A percentile compares a stretch with the other conserved stretches of the same genome.
These are phyloP conservation scores for Lordiphosa fenestrarum DNA, from an alignment of 2,888 invertebrate species.

Conservation along the genomic window DNA sequence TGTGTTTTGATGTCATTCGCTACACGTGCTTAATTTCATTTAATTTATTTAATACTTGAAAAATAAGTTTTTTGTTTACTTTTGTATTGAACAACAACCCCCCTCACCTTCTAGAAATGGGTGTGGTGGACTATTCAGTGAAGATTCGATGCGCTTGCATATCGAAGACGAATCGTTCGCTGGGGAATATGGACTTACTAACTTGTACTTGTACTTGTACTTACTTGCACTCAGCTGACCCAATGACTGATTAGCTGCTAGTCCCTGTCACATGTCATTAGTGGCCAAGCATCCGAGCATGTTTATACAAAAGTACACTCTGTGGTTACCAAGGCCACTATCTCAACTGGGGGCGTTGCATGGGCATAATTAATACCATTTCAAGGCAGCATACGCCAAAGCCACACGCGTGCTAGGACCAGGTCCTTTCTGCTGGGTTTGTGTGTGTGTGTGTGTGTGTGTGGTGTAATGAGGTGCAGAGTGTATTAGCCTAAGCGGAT, in stretches of 20 bases:
- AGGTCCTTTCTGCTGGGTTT: constrained; percentile 4
- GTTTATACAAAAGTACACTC: constrained; percentile 3
- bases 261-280: constrained; percentile 15
- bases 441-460: constrained; percentile 16
- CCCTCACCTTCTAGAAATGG: constrained; percentile 15
- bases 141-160: constrained; percentile 15
- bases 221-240: constrained; percentile 1
- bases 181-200: constrained; percentile 18
- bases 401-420: constrained; percentile 26
- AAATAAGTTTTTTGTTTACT: constrained; percentile 63
- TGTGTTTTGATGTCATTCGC: constrained; percentile 66
- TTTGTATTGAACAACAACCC: constrained; percentile 46
- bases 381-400: constrained; percentile 28
- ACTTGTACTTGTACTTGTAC: neutral
- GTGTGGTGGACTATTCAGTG: neutral
- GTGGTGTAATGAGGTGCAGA: constrained; percentile 16
- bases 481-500: constrained; percentile 48
- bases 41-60: constrained; percentile 76
- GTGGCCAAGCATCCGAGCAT: constrained; percentile 8
- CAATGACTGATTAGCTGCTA: constrained; percentile 23
- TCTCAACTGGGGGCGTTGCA: constrained; percentile 3
- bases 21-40: constrained; percentile 73
- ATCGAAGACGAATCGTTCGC: constrained; percentile 31
- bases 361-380: constrained; percentile 41
- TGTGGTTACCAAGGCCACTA: neutral